These are phyloP conservation scores for Trichonephila inaurata DNA, from an alignment of 1,140 invertebrate species.

Conservation along the genomic window DNA sequence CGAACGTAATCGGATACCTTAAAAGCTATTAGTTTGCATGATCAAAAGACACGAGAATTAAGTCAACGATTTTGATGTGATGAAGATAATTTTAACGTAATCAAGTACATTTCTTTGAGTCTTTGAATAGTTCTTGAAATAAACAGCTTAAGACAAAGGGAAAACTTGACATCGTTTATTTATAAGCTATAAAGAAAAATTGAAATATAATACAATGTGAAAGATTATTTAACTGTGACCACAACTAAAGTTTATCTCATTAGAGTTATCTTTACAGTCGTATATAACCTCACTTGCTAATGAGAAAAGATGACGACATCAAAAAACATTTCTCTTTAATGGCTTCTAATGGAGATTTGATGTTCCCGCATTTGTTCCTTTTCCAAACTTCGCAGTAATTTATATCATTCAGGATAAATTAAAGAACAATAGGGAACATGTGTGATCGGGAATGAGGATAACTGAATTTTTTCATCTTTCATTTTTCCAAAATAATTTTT, in stretches of 20 bases:
- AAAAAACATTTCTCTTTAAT: conserved; percentile 54
- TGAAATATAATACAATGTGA: background rate
- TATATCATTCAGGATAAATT: background rate
- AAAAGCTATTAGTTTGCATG: no score
- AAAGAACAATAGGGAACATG: background rate
- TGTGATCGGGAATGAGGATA: background rate
- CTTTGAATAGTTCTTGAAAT: no score
- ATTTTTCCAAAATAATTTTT: no score
- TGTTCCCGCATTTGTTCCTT: background rate
- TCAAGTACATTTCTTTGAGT: no score
- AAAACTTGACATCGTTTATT: no score
- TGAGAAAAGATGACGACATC: conserved; percentile 54
- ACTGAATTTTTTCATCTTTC: background rate
- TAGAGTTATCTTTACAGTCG: background rate
- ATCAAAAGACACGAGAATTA: no score
- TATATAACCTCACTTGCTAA: background rate
- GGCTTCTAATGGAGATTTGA: conserved; percentile 54
- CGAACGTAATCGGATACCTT: no score
- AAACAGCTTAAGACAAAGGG: no score
- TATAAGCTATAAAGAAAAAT: no score
- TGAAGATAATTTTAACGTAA: no score
- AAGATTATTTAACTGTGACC: background rate
- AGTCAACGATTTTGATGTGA: no score
- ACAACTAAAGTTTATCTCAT: background rate
- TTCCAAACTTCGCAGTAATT: background rate